phyloP scores from a whole-genome alignment of 2,888 invertebrate genomes.

The Volucella inflata region DNA sequence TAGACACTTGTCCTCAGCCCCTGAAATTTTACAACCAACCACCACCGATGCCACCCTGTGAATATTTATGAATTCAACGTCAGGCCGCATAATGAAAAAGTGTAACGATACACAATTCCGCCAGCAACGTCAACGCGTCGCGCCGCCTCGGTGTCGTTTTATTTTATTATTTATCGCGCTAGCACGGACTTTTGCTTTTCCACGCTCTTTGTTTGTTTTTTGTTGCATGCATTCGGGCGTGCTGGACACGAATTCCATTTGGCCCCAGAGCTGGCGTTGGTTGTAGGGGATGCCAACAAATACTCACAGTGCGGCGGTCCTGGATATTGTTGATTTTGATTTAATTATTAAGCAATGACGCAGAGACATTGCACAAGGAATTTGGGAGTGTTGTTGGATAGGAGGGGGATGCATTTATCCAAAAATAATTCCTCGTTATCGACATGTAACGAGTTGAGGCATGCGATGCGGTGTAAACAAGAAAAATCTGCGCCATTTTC shows the following conservation, averaged over 20 bases:
- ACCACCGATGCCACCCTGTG: constrained; percentile 15
- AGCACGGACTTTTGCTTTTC: constrained; percentile 26
- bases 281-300: background rate
- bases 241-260: constrained; percentile 37
- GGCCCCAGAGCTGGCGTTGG: background rate
- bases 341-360: constrained; percentile 72
- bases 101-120: constrained; percentile 39
- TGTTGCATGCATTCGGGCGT: constrained; percentile 59
- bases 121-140: constrained; percentile 50
- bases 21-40: constrained; percentile 34
- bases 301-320: background rate
- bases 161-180: constrained; percentile 52
- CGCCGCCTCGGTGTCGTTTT: constrained; percentile 3
- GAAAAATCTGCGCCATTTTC: no score
- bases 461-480: no score
- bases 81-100: constrained; percentile 53
- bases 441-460: background rate
- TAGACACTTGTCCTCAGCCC: background rate
- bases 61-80: constrained; percentile 63
- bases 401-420: background rate
- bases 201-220: constrained; percentile 52
- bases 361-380: constrained; percentile 47
- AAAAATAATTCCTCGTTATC: constrained; percentile 15
- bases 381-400: background rate
- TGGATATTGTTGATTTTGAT: constrained; percentile 57